phyloP scores from a whole-genome alignment of 92 coral and sea anemone genomes.

The Epizoanthus illoricatus region DNA sequence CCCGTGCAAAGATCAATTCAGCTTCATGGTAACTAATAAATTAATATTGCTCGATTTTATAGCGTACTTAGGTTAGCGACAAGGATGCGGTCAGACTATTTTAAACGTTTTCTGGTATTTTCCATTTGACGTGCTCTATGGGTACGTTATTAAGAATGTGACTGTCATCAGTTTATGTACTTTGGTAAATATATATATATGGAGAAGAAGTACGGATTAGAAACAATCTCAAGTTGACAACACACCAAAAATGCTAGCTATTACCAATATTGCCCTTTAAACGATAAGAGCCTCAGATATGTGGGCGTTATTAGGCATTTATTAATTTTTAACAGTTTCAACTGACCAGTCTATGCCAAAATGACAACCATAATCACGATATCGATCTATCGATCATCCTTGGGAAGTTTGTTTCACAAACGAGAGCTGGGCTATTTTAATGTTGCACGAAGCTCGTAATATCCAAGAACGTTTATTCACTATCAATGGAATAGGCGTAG shows the following conservation, averaged over 20 bases:
- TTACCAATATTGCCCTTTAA: slow-evolving; percentile 1
- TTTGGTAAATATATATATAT: neutral
- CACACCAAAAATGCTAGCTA: neutral
- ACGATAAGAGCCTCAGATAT: neutral
- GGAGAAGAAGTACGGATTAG: neutral
- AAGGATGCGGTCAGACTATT: no score
- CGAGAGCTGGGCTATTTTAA: neutral
- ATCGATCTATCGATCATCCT: neutral
- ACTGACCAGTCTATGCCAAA: neutral
- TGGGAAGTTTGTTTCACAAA: neutral
- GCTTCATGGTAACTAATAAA: no score
- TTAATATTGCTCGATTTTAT: no score
- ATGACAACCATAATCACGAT: neutral
- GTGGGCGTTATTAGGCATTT: neutral
- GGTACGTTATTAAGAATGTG: neutral
- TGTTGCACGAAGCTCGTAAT: neutral
- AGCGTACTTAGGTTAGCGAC: no score
- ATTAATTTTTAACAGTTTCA: slow-evolving; percentile 1
- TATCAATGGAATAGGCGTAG: neutral
- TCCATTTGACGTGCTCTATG: no score
- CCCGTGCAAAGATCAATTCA: no score
- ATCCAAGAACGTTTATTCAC: no score
- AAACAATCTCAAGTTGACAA: neutral
- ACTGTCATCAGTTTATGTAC: neutral
- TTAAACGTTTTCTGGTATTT: no score